Evolutionary conservation across 2,888 invertebrate species (phyloP).

Genomic region (Amblyjoppa proteus): DNA sequence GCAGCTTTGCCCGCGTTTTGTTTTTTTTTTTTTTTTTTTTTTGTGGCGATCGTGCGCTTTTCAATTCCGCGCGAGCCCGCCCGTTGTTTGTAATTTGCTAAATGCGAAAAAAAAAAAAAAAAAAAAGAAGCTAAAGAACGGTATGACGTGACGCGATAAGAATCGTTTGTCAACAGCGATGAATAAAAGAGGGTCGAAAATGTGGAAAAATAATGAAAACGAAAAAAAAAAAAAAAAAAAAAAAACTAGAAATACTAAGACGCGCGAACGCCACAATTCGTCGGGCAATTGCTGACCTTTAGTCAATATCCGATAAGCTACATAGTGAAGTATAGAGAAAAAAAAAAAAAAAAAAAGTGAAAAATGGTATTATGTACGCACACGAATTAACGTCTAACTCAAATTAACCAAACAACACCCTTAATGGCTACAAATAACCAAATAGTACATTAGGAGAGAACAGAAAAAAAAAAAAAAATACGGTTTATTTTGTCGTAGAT

Average conservation of each 20-base stretch:
- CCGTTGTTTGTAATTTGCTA: background rate
- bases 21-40: conserved; percentile 47
- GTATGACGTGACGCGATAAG: conserved; percentile 42
- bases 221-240: conserved; percentile 16
- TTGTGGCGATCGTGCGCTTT: conserved; percentile 12
- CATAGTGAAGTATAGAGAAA: conserved; percentile 82
- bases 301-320: conserved; percentile 84
- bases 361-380: conserved; percentile 60
- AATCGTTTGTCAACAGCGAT: conserved; percentile 43
- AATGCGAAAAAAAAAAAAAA: conserved; percentile 16
- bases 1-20: conserved; percentile 70
- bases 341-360: conserved; percentile 72
- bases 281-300: conserved; percentile 77
- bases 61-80: background rate
- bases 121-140: conserved; percentile 16
- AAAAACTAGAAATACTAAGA: conserved; percentile 3
- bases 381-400: conserved; percentile 78
- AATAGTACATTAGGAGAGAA: conserved; percentile 62
- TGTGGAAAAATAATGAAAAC: conserved; percentile 17
- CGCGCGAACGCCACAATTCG: conserved; percentile 45
- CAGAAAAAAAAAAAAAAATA: conserved; percentile 29
- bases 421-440: conserved; percentile 68
- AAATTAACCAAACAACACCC: conserved; percentile 82
- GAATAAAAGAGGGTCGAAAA: conserved; percentile 10
- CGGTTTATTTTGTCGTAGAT: conserved; percentile 83